Base-by-base conservation (phyloP, 2,113 vertebrate species). In the Ochotona curzoniae region DNA sequence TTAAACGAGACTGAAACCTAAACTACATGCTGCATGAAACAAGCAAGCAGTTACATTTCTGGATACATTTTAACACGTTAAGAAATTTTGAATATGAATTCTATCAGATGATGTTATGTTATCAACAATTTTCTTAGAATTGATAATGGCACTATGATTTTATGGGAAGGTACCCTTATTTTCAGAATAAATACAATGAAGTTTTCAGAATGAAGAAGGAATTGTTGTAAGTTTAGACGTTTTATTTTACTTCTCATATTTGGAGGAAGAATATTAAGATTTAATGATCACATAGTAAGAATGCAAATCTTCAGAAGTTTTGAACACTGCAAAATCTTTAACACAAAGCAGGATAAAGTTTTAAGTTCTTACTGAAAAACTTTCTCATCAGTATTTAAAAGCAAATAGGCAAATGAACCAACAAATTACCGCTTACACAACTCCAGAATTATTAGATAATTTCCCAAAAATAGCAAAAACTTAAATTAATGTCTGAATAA, bases 1-100 rank as follows among this genome's bases (percentile, higher is more conserved):
- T 95, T 80, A 81, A 84, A 92, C 32, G 60, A 80, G 25, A 92
- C 30, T 79, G 73, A 84, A 84, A n/a, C 73, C 26, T 20, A 15
- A 26, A 89, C 7, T 69, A 6, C 35, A 74, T 75, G 67, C 20
- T 74, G 14, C 20, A 89, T 47, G 64, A 83, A 84, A 51, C 38
- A 74, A 75, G 38, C 7, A 57, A 74, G 76, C 30, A 57, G 86
- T 69, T 70, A 64, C 21, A 44, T 7, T 35, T 51, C 32, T 44
- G 75, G 66, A 75, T 18, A 82, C 61, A 30, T 63, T 47, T 57
- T 21, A 57, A 1, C 76, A 26, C 90, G 35, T 71, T 76, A 82
- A 51, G 32, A 79, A 69, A 70, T 57, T 47, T 4, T 90, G n/a
- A 81, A 51, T 63, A 61, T 28, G 1, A 92, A 75, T 15, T 63